phyloP scores from a whole-genome alignment of 2,113 vertebrate species.

The Laticauda colubrina region DNA sequence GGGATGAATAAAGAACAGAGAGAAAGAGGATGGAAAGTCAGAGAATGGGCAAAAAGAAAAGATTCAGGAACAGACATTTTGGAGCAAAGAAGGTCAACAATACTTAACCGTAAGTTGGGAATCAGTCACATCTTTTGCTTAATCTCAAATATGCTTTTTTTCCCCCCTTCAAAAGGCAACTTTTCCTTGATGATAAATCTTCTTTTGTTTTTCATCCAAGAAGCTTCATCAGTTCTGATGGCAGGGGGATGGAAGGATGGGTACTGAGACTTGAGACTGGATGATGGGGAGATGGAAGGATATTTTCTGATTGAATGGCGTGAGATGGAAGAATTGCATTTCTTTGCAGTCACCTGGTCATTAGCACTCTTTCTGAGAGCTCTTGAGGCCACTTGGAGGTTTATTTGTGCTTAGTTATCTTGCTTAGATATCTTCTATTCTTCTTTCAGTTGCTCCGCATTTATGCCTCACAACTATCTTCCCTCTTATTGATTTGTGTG shows the following conservation, averaged over 20 bases:
- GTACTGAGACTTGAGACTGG: background rate
- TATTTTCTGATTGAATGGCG: background rate
- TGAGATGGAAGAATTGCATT: no score
- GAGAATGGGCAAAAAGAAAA: background rate
- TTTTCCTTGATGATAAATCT: background rate
- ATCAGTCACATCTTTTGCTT: background rate
- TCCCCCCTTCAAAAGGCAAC: background rate
- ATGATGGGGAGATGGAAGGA: background rate
- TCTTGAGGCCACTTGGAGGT: no score
- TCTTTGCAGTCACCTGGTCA: no score
- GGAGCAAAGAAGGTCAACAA: background rate
- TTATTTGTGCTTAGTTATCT: background rate
- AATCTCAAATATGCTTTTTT: background rate
- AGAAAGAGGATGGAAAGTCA: background rate
- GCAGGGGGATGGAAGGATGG: background rate
- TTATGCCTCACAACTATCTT: background rate
- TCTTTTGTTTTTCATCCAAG: background rate
- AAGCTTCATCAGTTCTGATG: background rate
- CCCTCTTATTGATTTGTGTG: background rate
- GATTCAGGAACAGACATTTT: background rate
- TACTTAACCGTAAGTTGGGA: background rate
- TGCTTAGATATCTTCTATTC: background rate
- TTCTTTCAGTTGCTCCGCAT: background rate
- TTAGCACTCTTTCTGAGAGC: no score
- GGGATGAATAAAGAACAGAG: background rate